Percentiles rank a stretch among this genome's conserved stretches.
These are phyloP conservation scores for Hystrix brachyura DNA, from an alignment of 2,113 vertebrate species.

Conservation along the genomic window DNA sequence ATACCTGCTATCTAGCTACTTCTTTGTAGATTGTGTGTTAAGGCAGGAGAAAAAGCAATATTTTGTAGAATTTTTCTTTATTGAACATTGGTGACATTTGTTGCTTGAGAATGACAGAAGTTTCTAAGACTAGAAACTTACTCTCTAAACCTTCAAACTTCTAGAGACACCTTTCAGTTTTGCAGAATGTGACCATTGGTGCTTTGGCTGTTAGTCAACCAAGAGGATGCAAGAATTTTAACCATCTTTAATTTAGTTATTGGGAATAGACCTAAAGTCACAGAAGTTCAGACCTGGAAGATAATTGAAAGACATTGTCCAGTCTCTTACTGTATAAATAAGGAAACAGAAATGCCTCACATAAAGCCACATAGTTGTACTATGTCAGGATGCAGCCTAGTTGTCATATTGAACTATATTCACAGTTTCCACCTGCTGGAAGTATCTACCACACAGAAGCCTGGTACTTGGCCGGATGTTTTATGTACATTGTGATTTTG, in stretches of 20 bases:
- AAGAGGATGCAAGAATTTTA: background rate
- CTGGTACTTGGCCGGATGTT: background rate
- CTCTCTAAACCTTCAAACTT: background rate
- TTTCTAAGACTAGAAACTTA: background rate
- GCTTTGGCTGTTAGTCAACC: background rate
- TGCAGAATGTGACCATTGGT: background rate
- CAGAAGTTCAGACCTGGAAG: background rate
- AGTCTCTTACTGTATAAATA: background rate
- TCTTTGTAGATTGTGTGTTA: constrained; percentile 67
- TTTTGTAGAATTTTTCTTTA: background rate
- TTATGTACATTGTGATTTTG: background rate
- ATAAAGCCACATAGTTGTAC: background rate
- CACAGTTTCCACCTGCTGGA: background rate
- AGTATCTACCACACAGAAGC: background rate
- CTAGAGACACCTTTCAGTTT: background rate
- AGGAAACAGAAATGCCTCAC: background rate
- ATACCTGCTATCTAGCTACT: background rate
- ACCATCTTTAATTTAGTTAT: background rate
- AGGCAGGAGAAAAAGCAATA: background rate
- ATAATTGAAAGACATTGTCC: background rate
- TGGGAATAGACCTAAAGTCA: background rate
- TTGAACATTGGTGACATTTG: background rate
- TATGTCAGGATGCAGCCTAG: background rate
- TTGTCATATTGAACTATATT: rapidly evolving
- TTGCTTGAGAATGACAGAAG: background rate